A percentile compares a stretch with the other conserved stretches of the same genome.
Evolutionary conservation across 2,888 invertebrate species (phyloP).

Genomic region (Theretra japonica): DNA sequence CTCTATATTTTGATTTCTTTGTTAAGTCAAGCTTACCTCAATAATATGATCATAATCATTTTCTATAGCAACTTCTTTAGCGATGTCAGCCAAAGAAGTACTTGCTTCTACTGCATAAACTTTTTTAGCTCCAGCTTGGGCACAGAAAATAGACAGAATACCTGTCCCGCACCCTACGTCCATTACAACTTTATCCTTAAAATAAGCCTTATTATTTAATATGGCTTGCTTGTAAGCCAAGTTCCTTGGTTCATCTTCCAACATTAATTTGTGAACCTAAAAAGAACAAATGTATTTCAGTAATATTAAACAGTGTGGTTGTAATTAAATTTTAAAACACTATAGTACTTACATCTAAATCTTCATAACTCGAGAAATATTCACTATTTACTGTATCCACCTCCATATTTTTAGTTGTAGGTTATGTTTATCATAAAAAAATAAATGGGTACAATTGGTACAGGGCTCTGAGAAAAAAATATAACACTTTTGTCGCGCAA

Average conservation of each 20-base stretch:
- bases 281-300: background rate
- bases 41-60: conserved; percentile 88
- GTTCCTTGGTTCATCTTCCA: conserved; percentile 90
- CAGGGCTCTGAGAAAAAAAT: background rate
- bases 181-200: conserved; percentile 92
- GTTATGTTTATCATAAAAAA: background rate
- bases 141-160: conserved; percentile 95
- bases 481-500: too few species aligned
- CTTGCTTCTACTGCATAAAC: conserved; percentile 95
- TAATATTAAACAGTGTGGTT: too few species aligned
- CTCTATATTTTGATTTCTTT: too few species aligned
- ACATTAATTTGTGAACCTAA: conserved; percentile 92
- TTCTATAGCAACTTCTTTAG: conserved; percentile 87
- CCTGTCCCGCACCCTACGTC: conserved; percentile 95
- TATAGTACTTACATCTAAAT: conserved; percentile 86
- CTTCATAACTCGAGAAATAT: conserved; percentile 90
- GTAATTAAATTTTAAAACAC: background rate
- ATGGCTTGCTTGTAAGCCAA: conserved; percentile 93
- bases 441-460: background rate
- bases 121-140: conserved; percentile 93
- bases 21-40: conserved; percentile 73
- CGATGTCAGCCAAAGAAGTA: conserved; percentile 86
- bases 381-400: conserved; percentile 56
- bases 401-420: conserved; percentile 41
- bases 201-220: conserved; percentile 85